Percentiles rank a stretch among this genome's conserved stretches.
These are phyloP conservation scores for Gambusia yucatana DNA, from an alignment of 2,797 vertebrate species.

Conservation along the genomic window DNA sequence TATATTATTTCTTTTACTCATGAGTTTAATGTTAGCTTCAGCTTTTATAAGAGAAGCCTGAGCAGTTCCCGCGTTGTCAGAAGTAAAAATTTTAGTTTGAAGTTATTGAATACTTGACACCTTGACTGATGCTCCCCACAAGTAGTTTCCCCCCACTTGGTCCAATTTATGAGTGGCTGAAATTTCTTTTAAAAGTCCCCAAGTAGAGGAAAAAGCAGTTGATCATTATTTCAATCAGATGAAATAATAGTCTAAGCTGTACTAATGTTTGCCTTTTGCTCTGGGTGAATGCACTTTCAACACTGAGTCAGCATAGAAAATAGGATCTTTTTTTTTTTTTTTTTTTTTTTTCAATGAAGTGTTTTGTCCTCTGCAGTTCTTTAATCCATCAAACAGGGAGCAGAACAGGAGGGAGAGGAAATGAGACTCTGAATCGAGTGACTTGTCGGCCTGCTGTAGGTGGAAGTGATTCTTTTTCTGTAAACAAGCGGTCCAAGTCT, in stretches of 20 bases:
- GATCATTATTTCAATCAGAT: too few species aligned
- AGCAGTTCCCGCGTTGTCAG: background rate
- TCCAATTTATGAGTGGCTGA: background rate
- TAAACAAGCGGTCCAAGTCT: background rate
- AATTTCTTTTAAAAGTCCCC: background rate
- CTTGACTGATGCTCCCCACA: background rate
- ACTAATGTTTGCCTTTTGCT: background rate
- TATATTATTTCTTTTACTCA: background rate
- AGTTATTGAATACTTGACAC: background rate
- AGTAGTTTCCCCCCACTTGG: background rate
- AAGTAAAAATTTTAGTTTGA: background rate
- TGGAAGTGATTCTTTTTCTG: background rate
- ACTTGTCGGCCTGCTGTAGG: background rate
- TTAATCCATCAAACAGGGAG: background rate
- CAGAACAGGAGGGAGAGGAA: background rate
- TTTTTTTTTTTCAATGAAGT: background rate
- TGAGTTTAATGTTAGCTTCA: background rate
- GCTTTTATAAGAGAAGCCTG: background rate
- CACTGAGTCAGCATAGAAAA: conserved; percentile 2
- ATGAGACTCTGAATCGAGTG: background rate
- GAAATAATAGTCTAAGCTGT: background rate
- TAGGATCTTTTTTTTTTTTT: accelerated
- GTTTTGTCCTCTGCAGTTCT: background rate
- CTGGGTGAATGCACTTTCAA: background rate
- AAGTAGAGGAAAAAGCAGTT: background rate